A percentile compares a stretch with the other conserved stretches of the same genome.
Evolutionary conservation across 2,113 vertebrate genomes (phyloP).

Genomic region (Psilopogon haemacephalus): DNA sequence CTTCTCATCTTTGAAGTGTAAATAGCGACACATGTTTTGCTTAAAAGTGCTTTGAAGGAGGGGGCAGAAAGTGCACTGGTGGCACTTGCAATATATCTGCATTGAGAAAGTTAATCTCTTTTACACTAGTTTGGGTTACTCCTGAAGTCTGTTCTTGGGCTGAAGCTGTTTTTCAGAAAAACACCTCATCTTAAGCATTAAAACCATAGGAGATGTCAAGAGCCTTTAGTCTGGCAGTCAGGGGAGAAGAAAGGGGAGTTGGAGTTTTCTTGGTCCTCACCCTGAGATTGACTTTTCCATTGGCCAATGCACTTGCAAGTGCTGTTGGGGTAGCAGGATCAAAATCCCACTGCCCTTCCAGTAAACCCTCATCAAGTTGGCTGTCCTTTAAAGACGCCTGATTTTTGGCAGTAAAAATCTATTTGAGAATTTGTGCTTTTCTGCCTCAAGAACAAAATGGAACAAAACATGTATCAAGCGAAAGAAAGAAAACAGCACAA

Average conservation of each 20-base stretch:
- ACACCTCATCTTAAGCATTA: background rate
- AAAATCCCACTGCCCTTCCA: background rate
- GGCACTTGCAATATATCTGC: background rate
- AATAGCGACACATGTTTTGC: background rate
- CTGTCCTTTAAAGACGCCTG: background rate
- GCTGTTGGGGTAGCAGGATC: background rate
- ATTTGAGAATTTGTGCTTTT: background rate
- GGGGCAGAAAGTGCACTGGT: background rate
- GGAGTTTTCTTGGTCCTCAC: background rate
- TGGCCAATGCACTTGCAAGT: background rate
- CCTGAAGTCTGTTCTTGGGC: constrained; percentile 16
- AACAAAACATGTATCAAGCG: background rate
- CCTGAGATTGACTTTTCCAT: background rate
- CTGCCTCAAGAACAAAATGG: background rate
- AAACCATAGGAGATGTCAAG: constrained; percentile 6
- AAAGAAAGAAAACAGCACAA: too few species aligned
- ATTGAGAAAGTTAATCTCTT: background rate
- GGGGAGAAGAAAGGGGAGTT: background rate
- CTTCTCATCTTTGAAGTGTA: background rate
- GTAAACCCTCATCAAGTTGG: background rate
- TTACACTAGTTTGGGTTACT: background rate
- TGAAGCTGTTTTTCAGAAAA: background rate
- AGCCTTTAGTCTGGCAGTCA: background rate
- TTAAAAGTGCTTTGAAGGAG: background rate
- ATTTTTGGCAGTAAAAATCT: constrained; percentile 1